Conservation (phyloP, 2,888 invertebrate genomes). For the Acanthosepion lycidas region DNA sequence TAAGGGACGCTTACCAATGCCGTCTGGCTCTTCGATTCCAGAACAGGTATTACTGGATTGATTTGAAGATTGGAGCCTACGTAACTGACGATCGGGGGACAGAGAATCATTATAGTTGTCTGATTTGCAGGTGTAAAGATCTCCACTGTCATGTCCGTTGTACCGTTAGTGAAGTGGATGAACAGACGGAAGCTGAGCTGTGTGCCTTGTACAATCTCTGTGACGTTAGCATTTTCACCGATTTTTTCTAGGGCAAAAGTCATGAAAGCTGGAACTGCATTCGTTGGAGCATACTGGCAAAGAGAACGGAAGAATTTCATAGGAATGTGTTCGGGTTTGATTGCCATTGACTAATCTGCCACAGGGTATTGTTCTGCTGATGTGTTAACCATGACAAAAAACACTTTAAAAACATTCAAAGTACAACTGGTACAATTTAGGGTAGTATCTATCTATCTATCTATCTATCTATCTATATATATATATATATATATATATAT, state of each 20-base stretch:
- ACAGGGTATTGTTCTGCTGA: no score
- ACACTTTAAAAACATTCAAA: no score
- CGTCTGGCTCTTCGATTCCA: constrained; percentile 59
- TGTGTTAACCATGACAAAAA: no score
- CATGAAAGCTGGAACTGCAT: constrained; percentile 54
- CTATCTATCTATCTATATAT: no score
- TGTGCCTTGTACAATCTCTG: constrained; percentile 62
- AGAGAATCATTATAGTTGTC: constrained; percentile 71
- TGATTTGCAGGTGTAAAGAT: constrained; percentile 73
- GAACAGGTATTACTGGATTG: constrained; percentile 50
- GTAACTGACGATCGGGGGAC: constrained; percentile 62
- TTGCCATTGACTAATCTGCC: no score
- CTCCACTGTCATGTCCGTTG: constrained; percentile 70
- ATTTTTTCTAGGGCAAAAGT: constrained; percentile 58
- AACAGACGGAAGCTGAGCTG: constrained; percentile 62
- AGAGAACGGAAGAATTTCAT: neutral
- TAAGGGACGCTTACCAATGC: constrained; percentile 50
- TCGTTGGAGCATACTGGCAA: constrained; percentile 4
- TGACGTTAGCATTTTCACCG: constrained; percentile 51
- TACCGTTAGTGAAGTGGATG: constrained; percentile 57
- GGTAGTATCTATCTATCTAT: no score
- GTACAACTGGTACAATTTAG: no score
- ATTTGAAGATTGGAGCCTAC: constrained; percentile 59
- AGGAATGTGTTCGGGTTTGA: no score
- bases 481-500: no score